Evolutionary conservation across 2,888 invertebrate species (phyloP).

Genomic region (Dexiosoma caninum): DNA sequence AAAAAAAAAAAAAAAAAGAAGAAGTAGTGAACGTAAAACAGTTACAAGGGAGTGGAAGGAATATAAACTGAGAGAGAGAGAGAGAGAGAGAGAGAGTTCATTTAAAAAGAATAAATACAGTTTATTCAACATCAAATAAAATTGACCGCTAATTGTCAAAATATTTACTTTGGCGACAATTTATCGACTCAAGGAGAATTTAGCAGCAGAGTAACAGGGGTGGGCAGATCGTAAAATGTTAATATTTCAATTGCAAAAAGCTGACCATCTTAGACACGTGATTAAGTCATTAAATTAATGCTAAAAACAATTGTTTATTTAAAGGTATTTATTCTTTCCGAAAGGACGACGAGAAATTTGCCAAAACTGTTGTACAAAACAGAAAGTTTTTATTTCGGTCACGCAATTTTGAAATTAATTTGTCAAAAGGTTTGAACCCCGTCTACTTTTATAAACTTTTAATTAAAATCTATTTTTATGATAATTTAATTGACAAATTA

Average conservation of each 20-base stretch:
- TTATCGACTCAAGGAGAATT: background rate
- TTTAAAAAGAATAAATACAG: constrained; percentile 25
- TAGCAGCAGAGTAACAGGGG: background rate
- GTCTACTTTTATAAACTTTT: background rate
- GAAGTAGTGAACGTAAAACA: background rate
- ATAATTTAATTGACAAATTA: constrained; percentile 41
- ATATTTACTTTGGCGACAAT: constrained; percentile 55
- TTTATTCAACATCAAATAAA: constrained; percentile 58
- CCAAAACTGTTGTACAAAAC: constrained; percentile 8
- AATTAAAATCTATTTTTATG: constrained; percentile 31
- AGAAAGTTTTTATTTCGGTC: background rate
- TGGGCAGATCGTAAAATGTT: constrained; percentile 40
- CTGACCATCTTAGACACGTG: constrained; percentile 60
- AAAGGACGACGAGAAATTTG: background rate
- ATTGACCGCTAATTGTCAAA: constrained; percentile 62
- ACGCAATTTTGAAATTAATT: constrained; percentile 55
- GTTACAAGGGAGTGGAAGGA: background rate
- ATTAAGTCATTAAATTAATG: constrained; percentile 62
- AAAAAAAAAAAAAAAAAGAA: too few species aligned
- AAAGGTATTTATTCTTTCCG: background rate
- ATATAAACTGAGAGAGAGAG: background rate
- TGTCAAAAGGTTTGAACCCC: background rate
- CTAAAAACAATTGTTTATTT: constrained; percentile 50
- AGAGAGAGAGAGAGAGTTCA: background rate
- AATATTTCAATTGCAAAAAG: constrained; percentile 43